Conservation (phyloP, 2,888 invertebrate genomes). For the Dendrolimus houi region DNA sequence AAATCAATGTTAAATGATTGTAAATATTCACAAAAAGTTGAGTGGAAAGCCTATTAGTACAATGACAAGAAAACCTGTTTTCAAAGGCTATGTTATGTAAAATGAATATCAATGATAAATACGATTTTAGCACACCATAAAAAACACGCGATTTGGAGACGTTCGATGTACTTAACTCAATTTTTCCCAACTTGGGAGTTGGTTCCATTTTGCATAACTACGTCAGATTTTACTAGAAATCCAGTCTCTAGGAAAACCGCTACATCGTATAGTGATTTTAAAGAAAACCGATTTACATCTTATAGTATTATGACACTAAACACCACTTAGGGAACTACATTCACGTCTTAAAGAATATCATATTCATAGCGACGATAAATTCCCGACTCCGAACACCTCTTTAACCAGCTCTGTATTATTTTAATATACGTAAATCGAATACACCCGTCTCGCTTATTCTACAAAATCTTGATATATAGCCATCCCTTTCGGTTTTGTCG, state of each 20-base stretch:
- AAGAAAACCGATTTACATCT: constrained; percentile 16
- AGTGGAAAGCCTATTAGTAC: too few species aligned
- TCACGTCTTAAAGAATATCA: constrained; percentile 68
- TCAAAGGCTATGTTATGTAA: too few species aligned
- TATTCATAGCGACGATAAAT: constrained; percentile 73
- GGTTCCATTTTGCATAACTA: too few species aligned
- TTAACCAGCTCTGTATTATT: constrained; percentile 71
- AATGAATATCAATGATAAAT: too few species aligned
- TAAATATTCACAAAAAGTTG: too few species aligned
- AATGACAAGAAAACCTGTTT: too few species aligned
- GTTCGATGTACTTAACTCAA: too few species aligned
- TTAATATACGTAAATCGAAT: constrained; percentile 70
- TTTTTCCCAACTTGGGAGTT: too few species aligned
- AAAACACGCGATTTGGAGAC: too few species aligned
- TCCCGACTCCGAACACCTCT: constrained; percentile 59
- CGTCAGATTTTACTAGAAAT: too few species aligned
- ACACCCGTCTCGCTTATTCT: constrained; percentile 28
- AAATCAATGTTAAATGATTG: too few species aligned
- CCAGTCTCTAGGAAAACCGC: not conserved
- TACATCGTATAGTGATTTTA: not conserved
- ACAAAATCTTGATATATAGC: constrained; percentile 21
- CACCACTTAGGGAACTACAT: constrained; percentile 51
- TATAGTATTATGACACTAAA: constrained; percentile 45
- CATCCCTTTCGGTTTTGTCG: constrained; percentile 71
- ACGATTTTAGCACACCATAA: too few species aligned